Evolutionary conservation across 1,140 invertebrate genomes (phyloP), one percentile per base, ranked within the genome.

Genomic region (Hyphantria cunea): DNA sequence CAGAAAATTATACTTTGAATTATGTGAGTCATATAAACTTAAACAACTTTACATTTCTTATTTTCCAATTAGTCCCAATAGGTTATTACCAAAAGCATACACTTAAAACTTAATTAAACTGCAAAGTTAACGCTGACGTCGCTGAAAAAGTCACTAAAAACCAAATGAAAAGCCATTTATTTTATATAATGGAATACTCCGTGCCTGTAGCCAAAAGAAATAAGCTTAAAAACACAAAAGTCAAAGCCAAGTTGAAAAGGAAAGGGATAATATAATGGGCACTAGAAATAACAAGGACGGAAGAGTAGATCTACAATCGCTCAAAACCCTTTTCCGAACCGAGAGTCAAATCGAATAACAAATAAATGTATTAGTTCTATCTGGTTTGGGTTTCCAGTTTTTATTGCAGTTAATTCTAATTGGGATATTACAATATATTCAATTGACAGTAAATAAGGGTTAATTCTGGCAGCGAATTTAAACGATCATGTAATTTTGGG

Each of bases 201-300:
- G 1, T 5, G 17, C 5, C 1, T 25, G 2, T 25, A 25, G 17
- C 17, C 17, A 3, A 25, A 17, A 56, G 45, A 56, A 49, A 59
- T 33, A 49, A 59, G 49, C 45, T 58, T 49, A 47, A 49, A 59
- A 59, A 49, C 34, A 59, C 55, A 49, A 59, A 12, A 12, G 45
- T 13, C 25, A 32, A 56, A 49, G 45, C 5, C 17, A 25, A 49
- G 45, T 25, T 17, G 6, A 48, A 59, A 58, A n/a, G 55, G 45
- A 59, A 59, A 49, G 55, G 45, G 44, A 59, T 59, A 60, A 60
- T 60, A 51, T 50, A 60, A 51, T 60, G 47, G 48, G 51, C 56
- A 60, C 47, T 60, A 51, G 48, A 51, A 60, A 60, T 60, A 60
- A 59, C 55, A 60, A 15, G 47, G 56, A 31, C 34, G 37, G 37